A percentile compares a stretch with the other conserved stretches of the same genome.
These are phyloP conservation scores for Meganola albula DNA, from an alignment of 2,888 invertebrate genomes.

Conservation along the genomic window DNA sequence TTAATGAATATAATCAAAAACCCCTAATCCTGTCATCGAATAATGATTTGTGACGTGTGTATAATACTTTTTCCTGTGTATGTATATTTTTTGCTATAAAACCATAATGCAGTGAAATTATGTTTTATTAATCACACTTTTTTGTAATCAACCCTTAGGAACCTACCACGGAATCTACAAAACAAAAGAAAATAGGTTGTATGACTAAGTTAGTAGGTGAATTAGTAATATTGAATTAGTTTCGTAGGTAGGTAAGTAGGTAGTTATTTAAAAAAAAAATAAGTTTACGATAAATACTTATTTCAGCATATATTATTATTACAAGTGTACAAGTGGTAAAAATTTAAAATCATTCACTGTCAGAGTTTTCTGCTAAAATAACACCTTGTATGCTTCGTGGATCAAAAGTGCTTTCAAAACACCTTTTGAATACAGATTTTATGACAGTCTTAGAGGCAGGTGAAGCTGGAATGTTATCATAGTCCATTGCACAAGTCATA, in stretches of 20 bases:
- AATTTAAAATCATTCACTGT: constrained; percentile 78
- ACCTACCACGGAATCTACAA: too few species aligned
- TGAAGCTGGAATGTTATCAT: constrained; percentile 77
- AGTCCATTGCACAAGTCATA: constrained; percentile 39
- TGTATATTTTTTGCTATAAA: constrained; percentile 77
- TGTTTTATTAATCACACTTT: constrained; percentile 65
- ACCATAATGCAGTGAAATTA: constrained; percentile 71
- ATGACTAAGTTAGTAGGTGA: too few species aligned
- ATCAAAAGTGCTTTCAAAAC: constrained; percentile 85
- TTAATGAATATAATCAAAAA: constrained; percentile 29
- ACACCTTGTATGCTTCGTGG: constrained; percentile 76
- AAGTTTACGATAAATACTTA: too few species aligned
- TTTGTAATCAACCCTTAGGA: too few species aligned
- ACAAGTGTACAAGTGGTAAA: too few species aligned
- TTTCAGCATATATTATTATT: too few species aligned
- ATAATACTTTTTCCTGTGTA: constrained; percentile 67
- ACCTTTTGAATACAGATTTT: constrained; percentile 82
- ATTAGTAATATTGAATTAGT: too few species aligned
- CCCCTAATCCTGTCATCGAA: constrained; percentile 46
- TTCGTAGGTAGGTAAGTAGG: too few species aligned
- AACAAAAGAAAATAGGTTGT: too few species aligned
- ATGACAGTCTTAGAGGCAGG: constrained; percentile 79
- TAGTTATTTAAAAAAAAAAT: too few species aligned
- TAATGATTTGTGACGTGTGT: constrained; percentile 67
- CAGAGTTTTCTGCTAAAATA: constrained; percentile 84